Conservation (phyloP, 2,888 invertebrate genomes). For the Drosophila fungiperda region DNA sequence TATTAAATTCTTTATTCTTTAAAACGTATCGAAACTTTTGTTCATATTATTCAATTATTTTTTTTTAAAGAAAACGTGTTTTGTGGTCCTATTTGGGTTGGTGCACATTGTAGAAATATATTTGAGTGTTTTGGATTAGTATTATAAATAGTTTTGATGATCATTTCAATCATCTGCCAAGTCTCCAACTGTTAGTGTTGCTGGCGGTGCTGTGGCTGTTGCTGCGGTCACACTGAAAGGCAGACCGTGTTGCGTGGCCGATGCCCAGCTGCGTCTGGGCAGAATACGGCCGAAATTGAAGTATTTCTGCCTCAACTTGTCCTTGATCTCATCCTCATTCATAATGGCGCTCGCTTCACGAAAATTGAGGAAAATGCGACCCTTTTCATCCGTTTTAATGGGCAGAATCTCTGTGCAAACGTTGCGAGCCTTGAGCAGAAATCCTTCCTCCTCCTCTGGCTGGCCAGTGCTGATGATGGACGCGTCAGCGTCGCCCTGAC, state of each 20-base stretch:
- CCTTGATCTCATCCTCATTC: conserved; percentile 85
- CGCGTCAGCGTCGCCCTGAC: conserved; percentile 27
- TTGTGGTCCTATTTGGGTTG: background rate
- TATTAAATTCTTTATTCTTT: background rate
- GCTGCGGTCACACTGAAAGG: conserved; percentile 69
- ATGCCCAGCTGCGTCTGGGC: conserved; percentile 83
- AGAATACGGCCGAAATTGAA: conserved; percentile 84
- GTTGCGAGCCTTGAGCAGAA: conserved; percentile 83
- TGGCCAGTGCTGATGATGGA: conserved; percentile 15
- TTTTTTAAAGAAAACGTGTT: background rate
- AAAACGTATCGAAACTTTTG: background rate
- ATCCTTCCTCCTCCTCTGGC: conserved; percentile 79
- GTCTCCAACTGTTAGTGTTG: conserved; percentile 67
- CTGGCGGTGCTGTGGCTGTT: conserved; percentile 52
- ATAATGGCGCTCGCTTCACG: conserved; percentile 85
- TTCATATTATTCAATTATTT: background rate
- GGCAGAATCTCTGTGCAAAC: conserved; percentile 85
- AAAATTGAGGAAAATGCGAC: conserved; percentile 84
- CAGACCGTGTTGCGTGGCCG: conserved; percentile 82
- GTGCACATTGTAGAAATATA: conserved; percentile 33
- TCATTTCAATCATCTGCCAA: conserved; percentile 67
- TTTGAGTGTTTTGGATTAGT: conserved; percentile 4
- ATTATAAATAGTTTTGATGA: background rate
- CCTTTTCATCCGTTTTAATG: conserved; percentile 85
- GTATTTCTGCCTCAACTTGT: conserved; percentile 83